phyloP scores from a whole-genome alignment of 1,140 invertebrate species.

The Aphelenchoides fujianensis region DNA sequence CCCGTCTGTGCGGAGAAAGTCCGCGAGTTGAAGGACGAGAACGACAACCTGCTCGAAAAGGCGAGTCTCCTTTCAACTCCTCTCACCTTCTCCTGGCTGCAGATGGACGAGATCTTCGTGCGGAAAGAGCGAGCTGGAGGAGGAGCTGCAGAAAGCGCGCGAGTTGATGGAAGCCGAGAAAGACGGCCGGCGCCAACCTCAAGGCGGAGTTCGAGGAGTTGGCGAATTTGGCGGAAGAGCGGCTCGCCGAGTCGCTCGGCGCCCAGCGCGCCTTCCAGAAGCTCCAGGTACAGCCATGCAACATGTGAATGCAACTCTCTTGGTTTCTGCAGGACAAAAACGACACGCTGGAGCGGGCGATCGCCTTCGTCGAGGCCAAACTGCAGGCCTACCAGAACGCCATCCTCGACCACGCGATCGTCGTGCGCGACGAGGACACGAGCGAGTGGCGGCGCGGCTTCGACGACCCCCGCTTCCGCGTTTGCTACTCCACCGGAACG shows the following conservation, averaged over 20 bases:
- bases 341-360: slow-evolving; percentile 51
- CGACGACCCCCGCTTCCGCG: slow-evolving; percentile 40
- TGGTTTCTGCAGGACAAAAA: slow-evolving; percentile 53
- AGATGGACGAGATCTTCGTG: slow-evolving; percentile 41
- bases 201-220: slow-evolving; percentile 35
- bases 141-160: slow-evolving; percentile 29
- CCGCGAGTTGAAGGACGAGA: slow-evolving; percentile 44
- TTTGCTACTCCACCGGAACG: slow-evolving; percentile 36
- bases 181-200: slow-evolving; percentile 23
- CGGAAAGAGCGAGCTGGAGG: slow-evolving; percentile 44
- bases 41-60: slow-evolving; percentile 45
- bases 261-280: slow-evolving; percentile 38
- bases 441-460: slow-evolving; percentile 51
- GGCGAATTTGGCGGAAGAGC: slow-evolving; percentile 36
- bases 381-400: slow-evolving; percentile 55
- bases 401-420: slow-evolving; percentile 50
- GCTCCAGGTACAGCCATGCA: slow-evolving; percentile 37
- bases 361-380: slow-evolving; percentile 54
- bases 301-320: slow-evolving; percentile 33
- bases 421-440: slow-evolving; percentile 46
- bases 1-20: slow-evolving; percentile 38
- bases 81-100: slow-evolving; percentile 6
- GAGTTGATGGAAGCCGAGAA: slow-evolving; percentile 10
- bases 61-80: slow-evolving; percentile 25
- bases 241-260: slow-evolving; percentile 43